Evolutionary conservation across 2,888 invertebrate genomes (phyloP).

Genomic region (Apoderus coryli): DNA sequence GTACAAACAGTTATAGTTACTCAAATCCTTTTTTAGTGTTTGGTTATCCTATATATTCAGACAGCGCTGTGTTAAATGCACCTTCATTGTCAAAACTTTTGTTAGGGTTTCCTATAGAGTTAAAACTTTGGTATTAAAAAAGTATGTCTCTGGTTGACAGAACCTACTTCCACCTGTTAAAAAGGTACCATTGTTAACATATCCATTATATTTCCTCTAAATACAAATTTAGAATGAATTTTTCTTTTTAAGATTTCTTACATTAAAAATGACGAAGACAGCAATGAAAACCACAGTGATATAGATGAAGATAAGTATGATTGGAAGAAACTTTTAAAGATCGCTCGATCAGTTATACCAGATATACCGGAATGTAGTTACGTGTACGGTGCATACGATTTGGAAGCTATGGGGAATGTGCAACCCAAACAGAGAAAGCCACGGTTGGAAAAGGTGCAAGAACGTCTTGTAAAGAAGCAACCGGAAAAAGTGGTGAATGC

Average conservation of each 20-base stretch:
- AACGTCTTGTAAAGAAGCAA: conserved; percentile 29
- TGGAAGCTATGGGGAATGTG: conserved; percentile 24
- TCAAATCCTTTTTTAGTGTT: too few relatives aligned
- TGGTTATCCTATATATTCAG: too few relatives aligned
- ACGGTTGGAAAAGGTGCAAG: conserved; percentile 24
- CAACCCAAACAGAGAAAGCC: conserved; percentile 28
- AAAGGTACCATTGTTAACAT: too few relatives aligned
- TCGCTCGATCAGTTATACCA: conserved; percentile 24
- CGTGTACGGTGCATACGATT: conserved; percentile 37
- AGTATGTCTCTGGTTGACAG: too few relatives aligned
- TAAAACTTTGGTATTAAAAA: too few relatives aligned
- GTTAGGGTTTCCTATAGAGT: too few relatives aligned
- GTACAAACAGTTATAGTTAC: too few relatives aligned
- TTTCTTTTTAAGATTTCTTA: conserved; percentile 14
- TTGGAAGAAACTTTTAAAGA: conserved; percentile 27
- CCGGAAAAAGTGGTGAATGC: conserved; percentile 36
- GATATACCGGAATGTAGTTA: conserved; percentile 27
- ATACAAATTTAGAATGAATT: conserved; percentile 3
- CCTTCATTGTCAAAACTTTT: too few relatives aligned
- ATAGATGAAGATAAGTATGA: conserved; percentile 29
- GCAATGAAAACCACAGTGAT: too few relatives aligned
- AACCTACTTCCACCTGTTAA: too few relatives aligned
- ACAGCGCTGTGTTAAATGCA: too few relatives aligned
- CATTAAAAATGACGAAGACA: conserved; percentile 21
- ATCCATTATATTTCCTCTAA: too few relatives aligned